phyloP scores from a whole-genome alignment of 2,113 vertebrate genomes.

The Oreocharis arfaki region DNA sequence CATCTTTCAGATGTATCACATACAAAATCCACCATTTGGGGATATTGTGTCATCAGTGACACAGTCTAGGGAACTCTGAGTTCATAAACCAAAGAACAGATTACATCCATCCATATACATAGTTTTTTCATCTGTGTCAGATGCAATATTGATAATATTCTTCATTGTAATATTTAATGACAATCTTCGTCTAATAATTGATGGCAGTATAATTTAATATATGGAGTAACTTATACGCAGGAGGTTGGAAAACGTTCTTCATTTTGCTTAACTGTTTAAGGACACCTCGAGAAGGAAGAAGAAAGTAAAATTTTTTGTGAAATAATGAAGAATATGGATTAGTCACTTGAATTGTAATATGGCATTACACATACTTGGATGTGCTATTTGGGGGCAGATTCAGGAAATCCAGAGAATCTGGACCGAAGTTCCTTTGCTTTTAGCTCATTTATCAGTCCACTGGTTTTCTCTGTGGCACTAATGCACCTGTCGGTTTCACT shows the following conservation, averaged over 20 bases:
- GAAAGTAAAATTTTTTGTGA: neutral
- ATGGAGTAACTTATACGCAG: neutral
- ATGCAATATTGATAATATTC: conserved; percentile 55
- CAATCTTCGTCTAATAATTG: conserved; percentile 68
- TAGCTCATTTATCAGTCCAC: neutral
- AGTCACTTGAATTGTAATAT: neutral
- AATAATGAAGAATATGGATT: neutral
- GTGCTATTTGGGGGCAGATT: neutral
- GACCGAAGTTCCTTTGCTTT: neutral
- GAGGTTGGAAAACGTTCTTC: conserved; percentile 33
- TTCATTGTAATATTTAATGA: conserved; percentile 66
- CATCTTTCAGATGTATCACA: conserved; percentile 59
- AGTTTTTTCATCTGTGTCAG: conserved; percentile 66
- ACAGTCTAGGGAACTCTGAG: conserved; percentile 52
- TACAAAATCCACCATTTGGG: conserved; percentile 49
- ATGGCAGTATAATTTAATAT: conserved; percentile 57
- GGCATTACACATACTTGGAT: neutral
- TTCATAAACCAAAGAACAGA: conserved; percentile 56
- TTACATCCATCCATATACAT: conserved; percentile 32
- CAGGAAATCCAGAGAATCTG: neutral
- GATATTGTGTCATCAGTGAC: conserved; percentile 41
- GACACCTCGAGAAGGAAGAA: neutral
- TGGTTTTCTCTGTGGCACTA: neutral
- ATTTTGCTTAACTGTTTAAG: conserved; percentile 47
- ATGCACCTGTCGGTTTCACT: neutral